Evolutionary conservation across 2,888 invertebrate species (phyloP).

Genomic region (Dorcus hopei): DNA sequence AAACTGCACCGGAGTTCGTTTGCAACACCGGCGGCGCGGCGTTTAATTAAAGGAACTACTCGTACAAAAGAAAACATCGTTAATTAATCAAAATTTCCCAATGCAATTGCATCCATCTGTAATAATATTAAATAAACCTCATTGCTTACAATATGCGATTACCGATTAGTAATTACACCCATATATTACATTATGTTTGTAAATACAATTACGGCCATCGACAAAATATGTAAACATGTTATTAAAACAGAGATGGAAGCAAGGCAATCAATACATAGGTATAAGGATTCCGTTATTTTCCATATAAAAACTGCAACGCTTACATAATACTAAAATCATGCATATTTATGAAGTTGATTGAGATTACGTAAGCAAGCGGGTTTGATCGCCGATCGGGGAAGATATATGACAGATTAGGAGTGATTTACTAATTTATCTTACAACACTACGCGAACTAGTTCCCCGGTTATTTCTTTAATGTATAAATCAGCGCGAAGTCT

Average conservation of each 20-base stretch:
- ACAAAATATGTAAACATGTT: constrained; percentile 7
- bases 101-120: too few species aligned
- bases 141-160: too few species aligned
- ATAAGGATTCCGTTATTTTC: constrained; percentile 19
- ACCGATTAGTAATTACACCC: background rate
- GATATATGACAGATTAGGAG: too few species aligned
- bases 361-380: constrained; percentile 9
- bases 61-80: too few species aligned
- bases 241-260: constrained; percentile 9
- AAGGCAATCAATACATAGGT: constrained; percentile 7
- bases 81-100: too few species aligned
- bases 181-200: background rate
- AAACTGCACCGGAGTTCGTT: too few species aligned
- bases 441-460: too few species aligned
- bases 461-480: background rate
- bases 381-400: background rate
- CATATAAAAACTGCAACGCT: constrained; percentile 18
- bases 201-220: constrained; percentile 7
- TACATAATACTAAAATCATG: constrained; percentile 13
- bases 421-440: too few species aligned
- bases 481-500: background rate
- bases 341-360: constrained; percentile 14
- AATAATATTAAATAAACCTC: too few species aligned
- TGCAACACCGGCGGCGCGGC: too few species aligned
- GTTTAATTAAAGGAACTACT: too few species aligned